These are phyloP conservation scores for Myoxocephalus aenaeus DNA, from an alignment of 2,797 vertebrate species.

Conservation along the genomic window DNA sequence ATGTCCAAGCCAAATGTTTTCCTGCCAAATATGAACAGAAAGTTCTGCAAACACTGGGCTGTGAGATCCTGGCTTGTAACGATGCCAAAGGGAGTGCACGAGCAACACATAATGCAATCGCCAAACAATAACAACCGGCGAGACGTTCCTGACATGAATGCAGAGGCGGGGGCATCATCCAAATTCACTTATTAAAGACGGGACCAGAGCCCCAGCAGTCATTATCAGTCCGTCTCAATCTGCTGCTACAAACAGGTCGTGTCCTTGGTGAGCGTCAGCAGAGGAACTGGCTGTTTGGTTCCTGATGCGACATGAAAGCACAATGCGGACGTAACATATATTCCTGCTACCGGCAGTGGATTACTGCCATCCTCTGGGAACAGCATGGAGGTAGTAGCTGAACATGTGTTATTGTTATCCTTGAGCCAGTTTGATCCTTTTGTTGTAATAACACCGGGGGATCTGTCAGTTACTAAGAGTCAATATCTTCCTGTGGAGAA, in stretches of 20 bases:
- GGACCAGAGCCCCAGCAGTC: constrained; percentile 56
- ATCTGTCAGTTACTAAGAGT: not conserved
- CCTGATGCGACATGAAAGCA: constrained; percentile 14
- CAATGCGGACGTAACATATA: not conserved
- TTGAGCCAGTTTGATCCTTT: not conserved
- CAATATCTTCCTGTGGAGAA: not conserved
- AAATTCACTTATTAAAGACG: constrained; percentile 64
- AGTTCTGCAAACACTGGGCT: not conserved
- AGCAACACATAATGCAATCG: constrained; percentile 51
- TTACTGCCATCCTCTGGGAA: not conserved
- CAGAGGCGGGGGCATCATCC: constrained; percentile 35
- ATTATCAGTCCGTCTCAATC: constrained; percentile 59
- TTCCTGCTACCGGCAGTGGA: not conserved
- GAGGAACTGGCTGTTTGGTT: not conserved
- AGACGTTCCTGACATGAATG: constrained; percentile 58
- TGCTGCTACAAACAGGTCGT: constrained; percentile 48
- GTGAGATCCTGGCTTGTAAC: constrained; percentile 28
- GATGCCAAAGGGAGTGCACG: constrained; percentile 45
- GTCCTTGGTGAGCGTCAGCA: constrained; percentile 34
- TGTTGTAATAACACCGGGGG: not conserved
- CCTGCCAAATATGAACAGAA: not conserved
- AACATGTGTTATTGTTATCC: not conserved
- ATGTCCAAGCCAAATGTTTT: not conserved
- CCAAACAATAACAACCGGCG: constrained; percentile 46
- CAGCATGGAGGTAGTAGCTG: not conserved